Evolutionary conservation across 2,113 vertebrate species (phyloP), one percentile per base, ranked within the genome.

Genomic region (Maccullochella peelii): DNA sequence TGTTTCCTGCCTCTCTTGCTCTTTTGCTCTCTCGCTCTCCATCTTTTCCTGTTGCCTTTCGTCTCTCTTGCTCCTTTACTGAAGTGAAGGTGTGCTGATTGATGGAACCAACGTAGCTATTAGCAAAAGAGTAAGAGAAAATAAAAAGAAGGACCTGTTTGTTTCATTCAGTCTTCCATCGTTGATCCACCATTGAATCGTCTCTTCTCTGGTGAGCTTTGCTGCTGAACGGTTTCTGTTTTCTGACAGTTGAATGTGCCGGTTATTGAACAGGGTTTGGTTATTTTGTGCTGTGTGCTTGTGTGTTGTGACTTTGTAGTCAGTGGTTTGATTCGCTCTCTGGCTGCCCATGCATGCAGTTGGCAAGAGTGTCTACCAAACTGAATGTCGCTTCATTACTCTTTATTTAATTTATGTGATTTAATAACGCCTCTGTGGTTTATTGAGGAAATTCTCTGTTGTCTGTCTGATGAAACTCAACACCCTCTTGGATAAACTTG

Each of bases 141-240:
- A 20, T 10, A 30, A 61, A 83, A 77, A 49, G 73, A 77, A 79
- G 73, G 70, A 80, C 11, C 21, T 3, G 52, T 74, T 52, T 50
- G 75, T 83, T 68, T 68, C 4, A 11, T 36, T 65, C 65, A 4
- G 10, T 50, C 79, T 23, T 47, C 71, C 63, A 1, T 36, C 36
- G 36, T 25, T 7, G 74, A 59, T 71, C 83, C 73, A 2, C 44
- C 58, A 3, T 57, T 65, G 79, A 88, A 58, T 58, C 68, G 30
- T 58, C 87, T 62, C 73, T 18, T 88, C 82, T 87, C 65, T 14
- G 90, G 91, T 92, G 89, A 92, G 92, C 67, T 68, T 14, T 59
- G 66, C 78, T n/a, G 65, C 66, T 73, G 36, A 65, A 21, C 30
- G 62, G 1, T 70, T 40, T 79, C 57, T 69, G 23, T 84, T 65